Evolutionary conservation across 2,888 invertebrate species (phyloP).

Genomic region (Nomada lathburiana): DNA sequence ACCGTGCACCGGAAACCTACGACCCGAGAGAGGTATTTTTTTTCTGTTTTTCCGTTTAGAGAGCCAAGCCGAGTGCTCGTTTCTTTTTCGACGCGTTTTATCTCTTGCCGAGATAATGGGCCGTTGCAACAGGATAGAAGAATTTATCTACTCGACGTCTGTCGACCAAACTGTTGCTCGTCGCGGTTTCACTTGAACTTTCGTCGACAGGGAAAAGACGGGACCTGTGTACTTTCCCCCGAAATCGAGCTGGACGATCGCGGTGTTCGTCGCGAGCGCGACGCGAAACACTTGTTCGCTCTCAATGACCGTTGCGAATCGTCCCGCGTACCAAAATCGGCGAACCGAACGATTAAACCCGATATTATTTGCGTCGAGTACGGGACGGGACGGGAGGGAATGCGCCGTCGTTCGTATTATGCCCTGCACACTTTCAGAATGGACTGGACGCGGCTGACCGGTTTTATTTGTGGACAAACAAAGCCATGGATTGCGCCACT

Average conservation of each 20-base stretch:
- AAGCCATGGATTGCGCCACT: conserved; percentile 33
- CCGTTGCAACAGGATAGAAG: conserved; percentile 8
- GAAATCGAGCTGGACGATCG: too few relatives aligned
- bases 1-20: conserved; percentile 11
- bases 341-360: conserved; percentile 25
- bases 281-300: background rate
- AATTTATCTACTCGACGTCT: conserved; percentile 27
- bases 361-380: conserved; percentile 11
- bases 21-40: background rate
- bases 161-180: conserved; percentile 18
- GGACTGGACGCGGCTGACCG: conserved; percentile 1
- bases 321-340: background rate
- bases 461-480: conserved; percentile 54
- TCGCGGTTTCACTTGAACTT: background rate
- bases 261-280: too few relatives aligned
- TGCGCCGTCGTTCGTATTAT: conserved; percentile 36
- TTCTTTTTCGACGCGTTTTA: conserved; percentile 11
- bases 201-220: background rate
- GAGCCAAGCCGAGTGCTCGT: background rate
- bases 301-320: background rate
- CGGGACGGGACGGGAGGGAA: background rate
- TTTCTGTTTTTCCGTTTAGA: background rate
- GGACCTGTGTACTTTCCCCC: too few relatives aligned
- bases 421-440: conserved; percentile 49
- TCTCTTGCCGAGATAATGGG: conserved; percentile 35